Conservation (phyloP, 2,113 vertebrate species). For the Prinia subflava region DNA sequence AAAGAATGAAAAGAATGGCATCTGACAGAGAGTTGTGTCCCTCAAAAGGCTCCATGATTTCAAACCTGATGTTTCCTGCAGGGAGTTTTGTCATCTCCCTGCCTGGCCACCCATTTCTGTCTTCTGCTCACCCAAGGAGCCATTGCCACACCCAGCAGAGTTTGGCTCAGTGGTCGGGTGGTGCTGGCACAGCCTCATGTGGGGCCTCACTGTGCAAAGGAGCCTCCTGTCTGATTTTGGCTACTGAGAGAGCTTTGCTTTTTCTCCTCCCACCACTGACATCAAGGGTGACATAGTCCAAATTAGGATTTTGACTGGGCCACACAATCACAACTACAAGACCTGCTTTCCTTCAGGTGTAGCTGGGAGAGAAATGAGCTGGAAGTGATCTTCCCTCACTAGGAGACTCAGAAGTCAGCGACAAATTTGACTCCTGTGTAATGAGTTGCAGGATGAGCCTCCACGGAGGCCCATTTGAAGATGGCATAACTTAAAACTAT, state of each 20-base stretch:
- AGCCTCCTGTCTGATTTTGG: rapidly evolving
- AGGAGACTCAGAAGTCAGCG: neutral
- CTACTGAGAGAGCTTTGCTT: neutral
- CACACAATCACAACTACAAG: neutral
- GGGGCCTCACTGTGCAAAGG: neutral
- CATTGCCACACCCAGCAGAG: neutral
- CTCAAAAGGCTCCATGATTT: neutral
- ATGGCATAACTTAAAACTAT: neutral
- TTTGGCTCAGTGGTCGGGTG: neutral
- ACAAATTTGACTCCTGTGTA: neutral
- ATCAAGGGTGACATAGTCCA: neutral
- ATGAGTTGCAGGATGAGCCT: neutral
- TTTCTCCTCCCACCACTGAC: neutral
- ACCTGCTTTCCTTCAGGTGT: neutral
- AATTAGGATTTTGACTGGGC: neutral
- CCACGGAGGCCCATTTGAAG: neutral
- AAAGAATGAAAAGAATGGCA: neutral
- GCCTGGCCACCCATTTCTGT: neutral
- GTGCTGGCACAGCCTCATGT: rapidly evolving
- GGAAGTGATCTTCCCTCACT: neutral
- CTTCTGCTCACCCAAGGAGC: neutral
- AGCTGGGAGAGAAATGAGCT: neutral
- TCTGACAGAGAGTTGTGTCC: rapidly evolving
- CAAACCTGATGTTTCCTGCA: neutral
- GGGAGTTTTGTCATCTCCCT: neutral